Conservation (phyloP, 2,113 vertebrate genomes). For the Chloropsis cyanopogon region DNA sequence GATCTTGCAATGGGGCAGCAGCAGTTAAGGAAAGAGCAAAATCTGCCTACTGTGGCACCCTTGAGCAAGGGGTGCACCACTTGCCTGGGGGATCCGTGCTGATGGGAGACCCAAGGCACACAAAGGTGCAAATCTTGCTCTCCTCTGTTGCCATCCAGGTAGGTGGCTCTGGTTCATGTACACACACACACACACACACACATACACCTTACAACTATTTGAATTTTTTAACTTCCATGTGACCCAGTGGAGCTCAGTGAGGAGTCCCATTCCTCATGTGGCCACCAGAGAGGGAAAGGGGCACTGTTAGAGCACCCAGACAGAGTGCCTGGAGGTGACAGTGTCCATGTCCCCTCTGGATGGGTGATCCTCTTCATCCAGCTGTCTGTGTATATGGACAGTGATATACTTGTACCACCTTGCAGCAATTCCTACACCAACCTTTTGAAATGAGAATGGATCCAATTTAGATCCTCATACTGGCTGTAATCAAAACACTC, state of each 20-base stretch:
- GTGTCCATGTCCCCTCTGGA: background rate
- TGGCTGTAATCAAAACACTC: background rate
- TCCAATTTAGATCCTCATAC: background rate
- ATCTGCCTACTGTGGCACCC: background rate
- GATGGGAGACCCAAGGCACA: background rate
- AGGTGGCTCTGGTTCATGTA: background rate
- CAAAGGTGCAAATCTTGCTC: background rate
- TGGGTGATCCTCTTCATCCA: background rate
- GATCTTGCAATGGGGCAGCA: background rate
- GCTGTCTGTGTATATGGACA: accelerated
- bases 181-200: too few species aligned
- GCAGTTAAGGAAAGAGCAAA: background rate
- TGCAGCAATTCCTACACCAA: background rate
- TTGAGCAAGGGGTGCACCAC: background rate
- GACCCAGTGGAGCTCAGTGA: background rate
- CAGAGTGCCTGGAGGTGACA: background rate
- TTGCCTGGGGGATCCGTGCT: background rate
- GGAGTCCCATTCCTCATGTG: background rate
- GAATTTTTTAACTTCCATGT: background rate
- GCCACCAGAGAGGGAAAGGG: background rate
- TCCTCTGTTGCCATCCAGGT: background rate
- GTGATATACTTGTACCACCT: background rate
- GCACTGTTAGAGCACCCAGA: background rate
- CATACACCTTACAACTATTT: background rate
- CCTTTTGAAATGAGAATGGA: background rate